A percentile compares a stretch with the other conserved stretches of the same genome.
Conservation (phyloP, 2,113 vertebrate species). For the Prunella fulvescens region DNA sequence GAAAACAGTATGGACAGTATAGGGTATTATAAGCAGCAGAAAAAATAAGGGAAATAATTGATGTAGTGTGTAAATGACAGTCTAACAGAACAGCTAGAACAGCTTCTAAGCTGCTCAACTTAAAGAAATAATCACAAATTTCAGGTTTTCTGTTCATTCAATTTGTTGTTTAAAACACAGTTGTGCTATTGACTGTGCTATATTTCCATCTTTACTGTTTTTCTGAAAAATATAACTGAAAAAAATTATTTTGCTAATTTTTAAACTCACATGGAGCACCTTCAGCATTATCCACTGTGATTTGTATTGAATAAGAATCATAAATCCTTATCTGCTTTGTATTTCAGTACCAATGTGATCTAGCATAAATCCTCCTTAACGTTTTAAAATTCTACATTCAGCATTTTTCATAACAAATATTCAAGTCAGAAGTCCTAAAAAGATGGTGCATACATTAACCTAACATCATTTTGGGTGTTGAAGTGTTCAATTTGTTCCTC, state of each 20-base stretch:
- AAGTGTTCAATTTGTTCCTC: neutral
- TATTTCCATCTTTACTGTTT: neutral
- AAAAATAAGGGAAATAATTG: neutral
- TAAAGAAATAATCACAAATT: neutral
- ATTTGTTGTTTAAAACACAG: neutral
- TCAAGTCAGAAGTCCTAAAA: neutral
- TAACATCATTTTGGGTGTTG: neutral
- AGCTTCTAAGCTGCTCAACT: neutral
- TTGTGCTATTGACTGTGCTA: neutral
- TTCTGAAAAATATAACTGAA: neutral
- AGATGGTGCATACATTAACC: neutral
- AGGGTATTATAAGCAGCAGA: neutral
- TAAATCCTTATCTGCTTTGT: neutral
- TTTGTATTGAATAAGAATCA: neutral
- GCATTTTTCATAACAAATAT: neutral
- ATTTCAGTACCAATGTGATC: neutral
- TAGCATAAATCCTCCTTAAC: neutral
- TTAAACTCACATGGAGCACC: neutral
- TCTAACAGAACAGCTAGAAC: neutral
- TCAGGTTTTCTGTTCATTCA: neutral
- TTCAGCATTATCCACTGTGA: neutral
- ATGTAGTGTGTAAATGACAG: neutral
- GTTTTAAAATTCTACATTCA: neutral
- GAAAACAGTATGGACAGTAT: neutral
- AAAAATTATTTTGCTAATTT: neutral